Evolutionary conservation across 2,797 vertebrate genomes (phyloP), one percentile per base, ranked within the genome.

Genomic region (Acrossocheilus fasciatus): DNA sequence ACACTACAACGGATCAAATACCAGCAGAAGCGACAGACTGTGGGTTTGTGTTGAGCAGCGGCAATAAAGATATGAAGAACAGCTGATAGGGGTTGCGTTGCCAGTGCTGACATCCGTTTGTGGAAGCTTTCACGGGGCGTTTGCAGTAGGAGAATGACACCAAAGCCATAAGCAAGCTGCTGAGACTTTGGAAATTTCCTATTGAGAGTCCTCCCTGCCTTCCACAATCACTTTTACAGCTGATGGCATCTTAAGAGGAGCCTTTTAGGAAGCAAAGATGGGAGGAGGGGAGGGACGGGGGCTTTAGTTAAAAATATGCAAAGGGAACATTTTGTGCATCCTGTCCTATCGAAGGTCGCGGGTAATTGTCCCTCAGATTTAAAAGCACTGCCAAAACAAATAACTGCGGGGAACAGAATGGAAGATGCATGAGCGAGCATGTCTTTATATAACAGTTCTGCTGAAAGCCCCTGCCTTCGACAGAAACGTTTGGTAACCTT

Each of bases 371-470:
- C 77, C 45, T 62, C 4, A 9, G 85, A 88, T 90, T 87, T 89
- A 79, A 86, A 82, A 86, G 82, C 81, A 59, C 77, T 57, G 87
- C 77, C 87, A 91, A 86, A 91, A 83, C 47, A 89, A 89, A 92
- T 88, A 87, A 85, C 86, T 68, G 76, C 84, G 59, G 68, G 83
- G 86, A 72, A 75, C 69, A 78, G 86, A 69, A 82, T 50, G 82
- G 76, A 88, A 57, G 64, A 84, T 87, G 83, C 62, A 86, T 74
- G 88, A 83, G 54, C 11, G 69, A 89, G 85, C 89, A 87, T 89
- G 90, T 88, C 89, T 92, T 88, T 89, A 85, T 75, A 88, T 90
- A 91, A 91, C 88, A 88, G 83, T 84, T 87, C 54, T 85, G 89
- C 80, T 82, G 57, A 87, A 90, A 89, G 62, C 86, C 76, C 50